Evolutionary conservation across 1,140 invertebrate species (phyloP).

Genomic region (Lysiphlebus fabarum): DNA sequence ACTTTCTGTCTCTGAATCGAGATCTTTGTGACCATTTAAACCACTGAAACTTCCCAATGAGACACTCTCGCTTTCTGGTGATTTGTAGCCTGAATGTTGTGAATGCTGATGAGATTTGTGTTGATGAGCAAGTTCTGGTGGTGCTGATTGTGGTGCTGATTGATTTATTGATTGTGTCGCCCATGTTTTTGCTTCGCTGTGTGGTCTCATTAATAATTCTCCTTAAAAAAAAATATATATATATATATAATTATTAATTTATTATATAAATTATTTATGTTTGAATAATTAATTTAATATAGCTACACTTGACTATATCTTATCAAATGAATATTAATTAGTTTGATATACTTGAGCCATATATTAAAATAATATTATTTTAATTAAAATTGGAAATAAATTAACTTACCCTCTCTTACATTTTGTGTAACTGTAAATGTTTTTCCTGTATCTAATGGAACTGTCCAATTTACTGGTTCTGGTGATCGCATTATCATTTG

Average conservation of each 20-base stretch:
- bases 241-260: slow-evolving; percentile 8
- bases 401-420: slow-evolving; percentile 75
- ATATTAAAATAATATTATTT: not conserved
- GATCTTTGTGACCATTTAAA: slow-evolving; percentile 51
- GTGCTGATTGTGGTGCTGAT: slow-evolving; percentile 65
- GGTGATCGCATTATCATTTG: slow-evolving; percentile 87
- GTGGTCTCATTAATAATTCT: slow-evolving; percentile 59
- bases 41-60: slow-evolving; percentile 51
- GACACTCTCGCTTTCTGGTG: slow-evolving; percentile 53
- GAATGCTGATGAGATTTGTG: slow-evolving; percentile 49
- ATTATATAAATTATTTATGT: not conserved
- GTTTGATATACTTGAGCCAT: not conserved
- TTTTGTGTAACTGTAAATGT: slow-evolving; percentile 90
- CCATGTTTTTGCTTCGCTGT: slow-evolving; percentile 69
- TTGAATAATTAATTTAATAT: slow-evolving; percentile 2
- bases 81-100: slow-evolving; percentile 53
- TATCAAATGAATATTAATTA: not conserved
- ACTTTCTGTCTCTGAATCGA: slow-evolving; percentile 50
- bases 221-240: slow-evolving; percentile 25
- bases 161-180: slow-evolving; percentile 60
- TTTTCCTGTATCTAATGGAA: slow-evolving; percentile 87
- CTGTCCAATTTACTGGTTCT: slow-evolving; percentile 91
- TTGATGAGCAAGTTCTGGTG: slow-evolving; percentile 62
- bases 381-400: not conserved
- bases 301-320: not conserved